Conservation (phyloP, 1,140 invertebrate genomes). For the Riptortus pedestris region DNA sequence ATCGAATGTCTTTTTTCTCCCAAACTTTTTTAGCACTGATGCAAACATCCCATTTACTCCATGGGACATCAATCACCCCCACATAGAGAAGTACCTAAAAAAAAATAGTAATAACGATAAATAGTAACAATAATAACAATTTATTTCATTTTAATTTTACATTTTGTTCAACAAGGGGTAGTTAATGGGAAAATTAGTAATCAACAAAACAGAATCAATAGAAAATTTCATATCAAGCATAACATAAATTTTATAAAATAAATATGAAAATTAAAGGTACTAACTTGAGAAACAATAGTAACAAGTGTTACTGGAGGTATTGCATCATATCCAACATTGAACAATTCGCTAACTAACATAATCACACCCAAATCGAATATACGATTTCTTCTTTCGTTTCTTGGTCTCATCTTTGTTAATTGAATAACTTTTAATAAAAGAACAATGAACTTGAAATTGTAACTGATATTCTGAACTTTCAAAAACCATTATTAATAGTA, state of each 20-base stretch:
- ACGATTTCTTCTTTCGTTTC: conserved; percentile 25
- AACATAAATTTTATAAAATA: no score
- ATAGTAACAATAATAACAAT: not conserved
- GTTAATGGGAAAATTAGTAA: not conserved
- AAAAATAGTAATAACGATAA: conserved; percentile 23
- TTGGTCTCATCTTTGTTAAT: not conserved
- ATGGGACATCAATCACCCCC: conserved; percentile 43
- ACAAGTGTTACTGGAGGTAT: conserved; percentile 53
- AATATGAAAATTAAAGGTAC: no score
- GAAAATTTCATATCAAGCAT: no score
- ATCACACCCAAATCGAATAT: conserved; percentile 36
- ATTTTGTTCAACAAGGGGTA: not conserved
- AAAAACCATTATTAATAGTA: no score
- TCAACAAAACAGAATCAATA: not conserved
- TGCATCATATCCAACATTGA: conserved; percentile 45
- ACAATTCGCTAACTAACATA: conserved; percentile 35
- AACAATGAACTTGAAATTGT: no score
- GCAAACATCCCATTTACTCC: conserved; percentile 47
- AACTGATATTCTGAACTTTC: no score
- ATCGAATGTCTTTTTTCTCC: conserved; percentile 44
- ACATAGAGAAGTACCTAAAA: conserved; percentile 41
- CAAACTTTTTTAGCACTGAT: conserved; percentile 47
- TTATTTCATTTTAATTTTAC: not conserved
- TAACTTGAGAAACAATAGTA: conserved; percentile 43
- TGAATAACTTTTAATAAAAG: no score